Percentiles rank a stretch among this genome's conserved stretches.
These are phyloP conservation scores for Oxyura jamaicensis DNA, from an alignment of 2,113 vertebrate genomes.

Conservation along the genomic window DNA sequence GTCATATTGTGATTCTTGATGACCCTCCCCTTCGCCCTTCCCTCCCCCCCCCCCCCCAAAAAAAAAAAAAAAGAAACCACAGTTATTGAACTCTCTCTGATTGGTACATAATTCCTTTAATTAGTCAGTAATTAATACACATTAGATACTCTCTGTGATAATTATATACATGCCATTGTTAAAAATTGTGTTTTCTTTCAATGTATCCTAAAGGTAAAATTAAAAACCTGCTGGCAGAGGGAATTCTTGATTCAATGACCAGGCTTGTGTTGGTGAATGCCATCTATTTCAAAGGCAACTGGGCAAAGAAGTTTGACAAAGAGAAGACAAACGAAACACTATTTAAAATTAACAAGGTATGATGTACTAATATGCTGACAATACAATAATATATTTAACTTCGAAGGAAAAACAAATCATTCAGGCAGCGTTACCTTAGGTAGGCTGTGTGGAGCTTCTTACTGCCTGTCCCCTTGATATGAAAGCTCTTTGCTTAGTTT, in stretches of 20 bases:
- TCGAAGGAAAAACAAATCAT: not conserved
- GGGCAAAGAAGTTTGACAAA: constrained; percentile 80
- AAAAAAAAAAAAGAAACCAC: rapidly evolving
- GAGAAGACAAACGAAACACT: constrained; percentile 77
- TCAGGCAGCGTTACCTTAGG: not conserved
- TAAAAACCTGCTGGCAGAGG: constrained; percentile 84
- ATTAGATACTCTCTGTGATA: rapidly evolving
- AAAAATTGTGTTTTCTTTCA: not conserved
- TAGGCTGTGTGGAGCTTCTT: not conserved
- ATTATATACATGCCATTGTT: not conserved
- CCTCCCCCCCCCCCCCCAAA: too few species aligned
- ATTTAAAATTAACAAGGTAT: constrained; percentile 85
- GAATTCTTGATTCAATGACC: constrained; percentile 75
- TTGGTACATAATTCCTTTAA: not conserved
- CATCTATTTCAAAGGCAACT: constrained; percentile 95
- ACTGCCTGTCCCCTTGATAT: rapidly evolving
- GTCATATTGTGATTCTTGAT: not conserved
- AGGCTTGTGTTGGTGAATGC: constrained; percentile 91
- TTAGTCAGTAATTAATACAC: not conserved
- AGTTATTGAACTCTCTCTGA: not conserved
- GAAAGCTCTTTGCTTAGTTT: not conserved
- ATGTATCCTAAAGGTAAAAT: constrained; percentile 85
- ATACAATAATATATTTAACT: not conserved
- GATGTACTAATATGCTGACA: not conserved
- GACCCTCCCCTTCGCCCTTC: too few species aligned